Base-by-base conservation (phyloP, 2,113 vertebrate genomes). In the Alaudala cheleensis region DNA sequence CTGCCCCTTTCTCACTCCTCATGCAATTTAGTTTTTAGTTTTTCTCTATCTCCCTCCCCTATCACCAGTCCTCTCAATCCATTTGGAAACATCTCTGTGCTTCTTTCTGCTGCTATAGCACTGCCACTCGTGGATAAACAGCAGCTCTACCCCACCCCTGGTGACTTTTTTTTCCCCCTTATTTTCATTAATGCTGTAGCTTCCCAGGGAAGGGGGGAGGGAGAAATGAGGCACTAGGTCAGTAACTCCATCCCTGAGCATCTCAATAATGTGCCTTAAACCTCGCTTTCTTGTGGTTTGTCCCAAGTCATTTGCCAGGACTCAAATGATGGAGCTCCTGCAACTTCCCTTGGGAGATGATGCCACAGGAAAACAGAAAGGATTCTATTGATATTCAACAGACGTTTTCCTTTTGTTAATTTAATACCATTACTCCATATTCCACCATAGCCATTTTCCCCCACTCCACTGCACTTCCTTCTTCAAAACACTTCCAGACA, bases 321-420 rank as follows among this genome's bases (percentile, higher is more conserved):
- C 56, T 71, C 56, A 74, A 42, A 83, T 78, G 60, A 90, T 84
- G 76, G 49, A 47, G 28, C 47, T 93, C 20, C 76, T 81, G 60
- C 34, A 60, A 56, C 56, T 79, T 91, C 96, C 83, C 72, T 8
- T 92, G 92, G 83, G 91, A 96, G 51, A 34, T 16, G 33, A 76
- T 84, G 64, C 60, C 86, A 91, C 69, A 95, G 82, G 56, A 97
- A 93, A 95, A 86, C 51, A 93, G 80, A 90, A 94, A n/a, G 22
- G 56, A 51, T 71, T 93, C 81, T 88, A 86, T 37, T 94, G 85
- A 73, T 94, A 95, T 88, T 90, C 82, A 70, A 24, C 72, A 86
- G 88, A 94, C 44, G 47, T 90, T 96, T 94, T 66, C 79, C 64
- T 93, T 92, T 91, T 86, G 74, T 89, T 91, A 93, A 96, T 93